A percentile compares a stretch with the other conserved stretches of the same genome.
phyloP scores from a whole-genome alignment of 1,140 invertebrate species.

The Sycophila sp. region DNA sequence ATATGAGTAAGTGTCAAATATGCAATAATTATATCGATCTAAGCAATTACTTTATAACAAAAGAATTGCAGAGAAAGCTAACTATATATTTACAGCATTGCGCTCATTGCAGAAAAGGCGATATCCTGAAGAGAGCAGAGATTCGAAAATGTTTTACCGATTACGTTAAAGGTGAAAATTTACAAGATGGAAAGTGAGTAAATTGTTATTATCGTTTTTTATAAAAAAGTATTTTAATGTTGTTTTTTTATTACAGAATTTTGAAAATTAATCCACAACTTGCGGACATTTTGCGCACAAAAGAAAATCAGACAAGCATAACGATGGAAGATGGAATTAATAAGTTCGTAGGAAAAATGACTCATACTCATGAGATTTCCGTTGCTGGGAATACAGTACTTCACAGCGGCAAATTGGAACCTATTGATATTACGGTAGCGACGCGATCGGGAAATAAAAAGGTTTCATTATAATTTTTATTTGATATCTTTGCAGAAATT shows the following conservation, averaged over 20 bases:
- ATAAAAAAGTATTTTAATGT: background rate
- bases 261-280: slow-evolving; percentile 70
- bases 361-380: slow-evolving; percentile 77
- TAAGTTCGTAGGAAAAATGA: slow-evolving; percentile 78
- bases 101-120: slow-evolving; percentile 77
- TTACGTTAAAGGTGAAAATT: slow-evolving; percentile 79
- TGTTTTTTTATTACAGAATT: slow-evolving; percentile 53
- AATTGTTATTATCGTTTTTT: background rate
- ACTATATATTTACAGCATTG: slow-evolving; percentile 8
- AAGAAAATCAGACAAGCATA: slow-evolving; percentile 62
- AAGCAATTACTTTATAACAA: slow-evolving; percentile 7
- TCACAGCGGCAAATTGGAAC: slow-evolving; percentile 79
- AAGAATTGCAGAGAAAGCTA: background rate
- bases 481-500: background rate
- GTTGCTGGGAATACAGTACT: slow-evolving; percentile 70
- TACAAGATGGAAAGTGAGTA: slow-evolving; percentile 69
- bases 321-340: slow-evolving; percentile 80
- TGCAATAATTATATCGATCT: slow-evolving; percentile 16
- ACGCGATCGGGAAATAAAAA: slow-evolving; percentile 90
- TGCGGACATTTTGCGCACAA: slow-evolving; percentile 58
- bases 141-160: slow-evolving; percentile 78
- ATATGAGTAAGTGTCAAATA: slow-evolving; percentile 68
- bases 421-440: slow-evolving; percentile 81
- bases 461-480: slow-evolving; percentile 61
- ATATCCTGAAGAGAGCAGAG: slow-evolving; percentile 73